Percentiles rank a stretch among this genome's conserved stretches.
These are phyloP conservation scores for Andricus curvator DNA, from an alignment of 2,888 invertebrate species.

Conservation along the genomic window DNA sequence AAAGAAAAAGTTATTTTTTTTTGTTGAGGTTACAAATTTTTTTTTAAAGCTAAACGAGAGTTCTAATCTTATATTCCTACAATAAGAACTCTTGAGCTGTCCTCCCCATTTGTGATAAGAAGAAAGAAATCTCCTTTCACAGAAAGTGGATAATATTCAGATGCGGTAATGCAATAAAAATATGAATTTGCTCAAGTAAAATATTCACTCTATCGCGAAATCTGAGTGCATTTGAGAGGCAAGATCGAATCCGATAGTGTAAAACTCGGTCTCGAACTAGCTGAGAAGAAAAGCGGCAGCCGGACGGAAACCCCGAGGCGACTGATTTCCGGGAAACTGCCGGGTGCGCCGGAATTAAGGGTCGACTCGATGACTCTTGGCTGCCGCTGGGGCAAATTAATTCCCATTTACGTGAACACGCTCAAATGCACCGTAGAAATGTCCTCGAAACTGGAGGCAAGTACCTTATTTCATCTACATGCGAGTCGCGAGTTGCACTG, in stretches of 20 bases:
- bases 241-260: slow-evolving; percentile 36
- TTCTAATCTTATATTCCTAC: too few species aligned
- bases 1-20: too few species aligned
- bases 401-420: slow-evolving; percentile 39
- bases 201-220: background rate
- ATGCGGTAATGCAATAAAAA: background rate
- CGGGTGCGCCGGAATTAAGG: slow-evolving; percentile 31
- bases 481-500: slow-evolving; percentile 13
- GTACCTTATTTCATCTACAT: slow-evolving; percentile 24
- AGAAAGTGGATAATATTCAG: background rate
- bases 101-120: too few species aligned
- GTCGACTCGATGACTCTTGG: slow-evolving; percentile 40
- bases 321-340: slow-evolving; percentile 39
- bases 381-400: slow-evolving; percentile 40
- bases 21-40: too few species aligned
- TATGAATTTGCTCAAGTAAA: background rate
- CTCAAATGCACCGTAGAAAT: slow-evolving; percentile 33
- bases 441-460: slow-evolving; percentile 19
- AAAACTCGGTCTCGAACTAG: slow-evolving; percentile 17
- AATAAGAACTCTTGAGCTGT: too few species aligned
- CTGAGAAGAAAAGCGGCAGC: slow-evolving; percentile 28
- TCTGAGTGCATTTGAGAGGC: slow-evolving; percentile 24
- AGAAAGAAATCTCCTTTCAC: background rate
- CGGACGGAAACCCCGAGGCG: slow-evolving; percentile 35
- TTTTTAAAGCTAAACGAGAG: too few species aligned